Conservation (phyloP, 2,113 vertebrate species). For the Gallinago paraguaiae region DNA sequence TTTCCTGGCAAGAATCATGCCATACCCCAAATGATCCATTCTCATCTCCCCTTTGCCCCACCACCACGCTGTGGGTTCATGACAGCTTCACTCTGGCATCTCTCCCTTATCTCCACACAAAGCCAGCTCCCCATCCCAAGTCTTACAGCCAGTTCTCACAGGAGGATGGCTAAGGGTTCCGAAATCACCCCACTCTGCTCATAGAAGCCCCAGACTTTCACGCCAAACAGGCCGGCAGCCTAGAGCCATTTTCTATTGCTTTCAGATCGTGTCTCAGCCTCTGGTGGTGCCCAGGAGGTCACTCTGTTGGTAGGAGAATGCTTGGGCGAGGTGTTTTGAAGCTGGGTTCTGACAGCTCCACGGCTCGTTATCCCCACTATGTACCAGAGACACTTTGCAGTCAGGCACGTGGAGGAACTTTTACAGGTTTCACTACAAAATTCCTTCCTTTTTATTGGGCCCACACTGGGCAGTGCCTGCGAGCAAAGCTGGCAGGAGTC, state of each 20-base stretch:
- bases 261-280: not conserved
- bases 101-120: not conserved
- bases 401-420: conserved; percentile 3
- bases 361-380: rapidly evolving
- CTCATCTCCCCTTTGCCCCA: not conserved
- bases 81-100: not conserved
- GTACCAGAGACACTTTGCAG: not conserved
- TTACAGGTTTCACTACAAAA: conserved; percentile 24
- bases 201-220: not conserved
- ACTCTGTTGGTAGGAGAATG: not conserved
- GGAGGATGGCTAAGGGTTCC: rapidly evolving
- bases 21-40: not conserved
- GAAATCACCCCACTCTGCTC: not conserved
- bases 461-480: not conserved
- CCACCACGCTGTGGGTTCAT: rapidly evolving
- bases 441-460: conserved; percentile 35
- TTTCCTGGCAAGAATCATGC: not conserved
- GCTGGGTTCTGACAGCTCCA: not conserved
- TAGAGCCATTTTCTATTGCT: not conserved
- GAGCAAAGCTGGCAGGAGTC: not conserved
- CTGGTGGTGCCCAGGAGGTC: not conserved
- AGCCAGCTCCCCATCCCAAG: rapidly evolving
- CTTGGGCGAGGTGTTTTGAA: not conserved
- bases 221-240: not conserved
- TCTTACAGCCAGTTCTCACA: not conserved